Evolutionary conservation across 2,113 vertebrate species (phyloP), one percentile per base, ranked within the genome.

Genomic region (Mobula hypostoma): DNA sequence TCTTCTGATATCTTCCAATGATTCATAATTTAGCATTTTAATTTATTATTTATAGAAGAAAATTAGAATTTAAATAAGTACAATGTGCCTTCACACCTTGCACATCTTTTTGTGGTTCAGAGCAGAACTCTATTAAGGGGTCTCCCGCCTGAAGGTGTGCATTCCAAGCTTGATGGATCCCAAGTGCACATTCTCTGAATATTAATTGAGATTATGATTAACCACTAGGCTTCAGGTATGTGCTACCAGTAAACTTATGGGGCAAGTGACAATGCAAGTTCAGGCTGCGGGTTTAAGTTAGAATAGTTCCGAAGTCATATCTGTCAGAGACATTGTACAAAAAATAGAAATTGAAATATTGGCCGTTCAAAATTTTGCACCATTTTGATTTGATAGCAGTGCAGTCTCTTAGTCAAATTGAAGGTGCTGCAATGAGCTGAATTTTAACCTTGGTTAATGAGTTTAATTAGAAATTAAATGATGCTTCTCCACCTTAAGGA

Each of bases 61-160:
- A 79, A 79, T 79, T 79, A 79, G 77, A 36, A 79, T 79, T 79
- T 79, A 79, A 79, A 79, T 79, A 79, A 79, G 32, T 79, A 79
- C 77, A 79, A 79, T 79, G 14, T 79, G 32, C 77, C 77, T 36
- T 79, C 36, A 79, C 77, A 79, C 77, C n/a, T 79, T 36, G 32
- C 77, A 79, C 14, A 79, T 79, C 77, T 36, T 14, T 79, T 79
- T 36, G n/a, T 15, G 77, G 77, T 79, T 5, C 77, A 79, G 77
- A 36, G 32, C 77, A 79, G n/a, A 79, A 79, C 77, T 79, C 77
- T 15, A 79, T 79, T 79, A 79, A 79, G 77, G 77, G 77, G 77
- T 36, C 77, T 79, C 77, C 9, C 36, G 77, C 77, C 77, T 36
- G n/a, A 2, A 12, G 77, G 11, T 36, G n/a, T 79, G 77, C n/a